These are phyloP conservation scores for Nyctereutes procyonoides DNA, from an alignment of 2,113 vertebrate genomes.

Conservation along the genomic window DNA sequence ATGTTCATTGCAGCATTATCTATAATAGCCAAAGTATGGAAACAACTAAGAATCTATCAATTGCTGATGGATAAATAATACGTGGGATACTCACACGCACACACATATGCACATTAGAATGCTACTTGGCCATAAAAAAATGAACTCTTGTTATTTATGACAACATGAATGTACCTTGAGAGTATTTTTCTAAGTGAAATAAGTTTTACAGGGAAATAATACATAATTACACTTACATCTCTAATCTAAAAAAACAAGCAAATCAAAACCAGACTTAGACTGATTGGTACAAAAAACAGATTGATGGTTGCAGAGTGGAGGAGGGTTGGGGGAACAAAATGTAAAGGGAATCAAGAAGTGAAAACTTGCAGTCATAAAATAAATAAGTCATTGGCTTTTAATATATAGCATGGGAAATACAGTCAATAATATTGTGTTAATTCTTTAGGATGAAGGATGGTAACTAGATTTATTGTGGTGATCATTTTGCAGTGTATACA, in stretches of 20 bases:
- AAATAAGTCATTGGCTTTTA: background rate
- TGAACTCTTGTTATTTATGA: background rate
- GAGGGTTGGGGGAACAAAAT: background rate
- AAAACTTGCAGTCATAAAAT: background rate
- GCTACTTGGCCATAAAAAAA: background rate
- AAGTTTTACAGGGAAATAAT: background rate
- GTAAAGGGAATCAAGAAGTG: background rate
- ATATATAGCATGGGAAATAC: background rate
- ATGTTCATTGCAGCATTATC: background rate
- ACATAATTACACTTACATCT: background rate
- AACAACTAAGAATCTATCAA: background rate
- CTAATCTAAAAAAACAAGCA: background rate
- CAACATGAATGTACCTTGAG: background rate
- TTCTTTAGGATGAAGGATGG: background rate
- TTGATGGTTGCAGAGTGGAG: background rate
- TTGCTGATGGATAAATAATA: background rate
- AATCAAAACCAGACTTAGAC: background rate
- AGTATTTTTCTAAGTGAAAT: background rate
- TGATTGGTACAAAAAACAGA: background rate
- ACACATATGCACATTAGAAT: background rate
- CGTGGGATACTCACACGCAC: background rate
- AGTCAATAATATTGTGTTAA: background rate
- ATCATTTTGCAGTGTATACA: background rate
- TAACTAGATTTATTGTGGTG: background rate
- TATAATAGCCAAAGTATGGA: background rate